These are phyloP conservation scores for Deladenus siricidicola DNA, from an alignment of 2,888 invertebrate genomes.

Conservation along the genomic window DNA sequence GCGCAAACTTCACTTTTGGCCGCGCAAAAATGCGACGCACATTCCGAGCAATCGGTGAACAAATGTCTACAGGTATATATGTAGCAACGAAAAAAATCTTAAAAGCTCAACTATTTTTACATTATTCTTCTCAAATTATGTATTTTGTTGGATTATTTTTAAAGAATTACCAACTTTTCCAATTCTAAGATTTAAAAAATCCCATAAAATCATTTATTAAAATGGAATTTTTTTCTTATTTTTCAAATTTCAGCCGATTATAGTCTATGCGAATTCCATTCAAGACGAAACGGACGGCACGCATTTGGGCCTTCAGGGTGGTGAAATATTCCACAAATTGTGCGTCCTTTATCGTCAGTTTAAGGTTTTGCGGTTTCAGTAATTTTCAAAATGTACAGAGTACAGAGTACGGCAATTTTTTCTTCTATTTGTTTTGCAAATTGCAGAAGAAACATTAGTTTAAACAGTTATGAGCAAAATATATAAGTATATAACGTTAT, in stretches of 20 bases:
- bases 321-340: slow-evolving; percentile 42
- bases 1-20: too few relatives aligned
- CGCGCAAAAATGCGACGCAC: background rate
- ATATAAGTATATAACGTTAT: too few relatives aligned
- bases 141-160: background rate
- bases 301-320: slow-evolving; percentile 42
- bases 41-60: background rate
- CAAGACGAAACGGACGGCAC: slow-evolving; percentile 26
- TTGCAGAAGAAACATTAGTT: too few relatives aligned
- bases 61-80: slow-evolving; percentile 2
- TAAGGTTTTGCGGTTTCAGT: slow-evolving; percentile 25
- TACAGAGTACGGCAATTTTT: too few relatives aligned
- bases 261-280: slow-evolving; percentile 41
- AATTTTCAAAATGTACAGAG: too few relatives aligned
- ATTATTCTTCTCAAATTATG: background rate
- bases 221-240: background rate
- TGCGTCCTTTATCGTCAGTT: slow-evolving; percentile 45
- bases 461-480: too few relatives aligned
- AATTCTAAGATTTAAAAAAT: too few relatives aligned
- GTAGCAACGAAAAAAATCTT: too few relatives aligned
- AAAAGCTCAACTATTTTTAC: background rate
- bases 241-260: slow-evolving; percentile 39
- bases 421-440: too few relatives aligned
- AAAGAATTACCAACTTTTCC: too few relatives aligned
- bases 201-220: background rate